Base-by-base conservation (phyloP, 2,888 invertebrate genomes). In the Platerodrilus igneus region DNA sequence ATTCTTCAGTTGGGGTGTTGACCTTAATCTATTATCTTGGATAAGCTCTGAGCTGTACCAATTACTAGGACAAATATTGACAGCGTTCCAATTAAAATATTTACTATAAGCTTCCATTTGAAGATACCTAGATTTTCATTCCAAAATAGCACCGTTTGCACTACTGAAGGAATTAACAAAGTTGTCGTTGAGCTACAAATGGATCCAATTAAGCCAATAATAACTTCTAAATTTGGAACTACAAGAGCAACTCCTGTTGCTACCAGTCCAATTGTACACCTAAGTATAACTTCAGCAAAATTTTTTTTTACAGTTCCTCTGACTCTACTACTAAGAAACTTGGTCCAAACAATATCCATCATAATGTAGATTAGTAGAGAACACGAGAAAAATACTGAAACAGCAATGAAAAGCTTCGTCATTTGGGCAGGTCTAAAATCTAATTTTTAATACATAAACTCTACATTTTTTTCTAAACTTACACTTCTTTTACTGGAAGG, bases 281-380 rank as follows among this genome's bases (percentile, higher is more conserved):
- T 66, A 7, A 77, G 68, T 3, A 64, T 42, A 29, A 78, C 70
- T 55, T 79, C 78, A 0, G 71, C 67, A 15, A 78, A 54, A 52
- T 77, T 75, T 13, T 9, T 23, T 22, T 10, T 14, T 53, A 75
- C 74, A 50, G 68, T 73, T 33, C 71, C 66, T n/a, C n/a, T n/a
- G 22, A 77, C 63, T 45, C 69, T 70, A 14, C 65, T 63, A 28
- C 66, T 61, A 41, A 77, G 71, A 3, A 92, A 65, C 55, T 77
- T 76, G 15, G 83, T 79, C 87, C 90, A 93, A 32, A 93, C 81
- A 60, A 97, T 90, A 49, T 89, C 87, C 70, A 90, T 81, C 1
- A 96, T 93, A 1, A 97, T 93, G 68, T 89, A 96, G 66, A 92
- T 88, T 70, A 96, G 95, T 0, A 97, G 76, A 27, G 88, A 88